phyloP scores from a whole-genome alignment of 2,113 vertebrate species.

The Notothenia coriiceps region DNA sequence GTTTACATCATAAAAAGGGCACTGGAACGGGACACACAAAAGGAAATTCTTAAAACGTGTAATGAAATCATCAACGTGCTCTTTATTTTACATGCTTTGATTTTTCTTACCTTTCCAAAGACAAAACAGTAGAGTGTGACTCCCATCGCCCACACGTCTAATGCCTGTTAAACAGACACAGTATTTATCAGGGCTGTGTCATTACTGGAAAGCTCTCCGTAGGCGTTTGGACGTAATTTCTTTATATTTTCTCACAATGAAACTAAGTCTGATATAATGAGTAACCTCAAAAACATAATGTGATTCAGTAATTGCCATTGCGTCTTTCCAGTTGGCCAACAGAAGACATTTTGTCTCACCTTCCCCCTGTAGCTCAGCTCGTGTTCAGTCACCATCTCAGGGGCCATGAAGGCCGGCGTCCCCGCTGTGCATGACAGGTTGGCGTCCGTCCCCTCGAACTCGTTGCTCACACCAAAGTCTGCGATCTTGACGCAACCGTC shows the following conservation, averaged over 20 bases:
- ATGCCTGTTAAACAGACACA: constrained; percentile 86
- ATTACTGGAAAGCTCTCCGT: constrained; percentile 7
- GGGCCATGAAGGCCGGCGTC: constrained; percentile 98
- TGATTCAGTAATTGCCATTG: not conserved
- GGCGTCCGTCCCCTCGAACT: constrained; percentile 93
- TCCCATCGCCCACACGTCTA: constrained; percentile 97
- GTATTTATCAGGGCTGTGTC: constrained; percentile 2
- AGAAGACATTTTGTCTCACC: constrained; percentile 72
- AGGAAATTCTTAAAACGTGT: not conserved
- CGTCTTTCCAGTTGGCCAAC: not conserved
- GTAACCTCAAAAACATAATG: not conserved
- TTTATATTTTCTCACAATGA: constrained; percentile 2
- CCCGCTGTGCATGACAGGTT: constrained; percentile 92
- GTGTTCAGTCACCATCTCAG: constrained; percentile 90
- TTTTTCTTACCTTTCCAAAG: constrained; percentile 89
- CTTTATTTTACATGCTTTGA: not conserved
- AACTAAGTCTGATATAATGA: not conserved
- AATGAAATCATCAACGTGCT: not conserved
- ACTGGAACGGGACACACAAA: constrained; percentile 80
- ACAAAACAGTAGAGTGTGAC: constrained; percentile 96
- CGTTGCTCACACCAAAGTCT: constrained; percentile 96
- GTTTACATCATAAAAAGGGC: constrained; percentile 95
- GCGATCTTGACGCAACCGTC: constrained; percentile 94
- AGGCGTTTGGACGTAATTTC: not conserved
- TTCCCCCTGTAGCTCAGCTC: constrained; percentile 94